Conservation (phyloP, 2,888 invertebrate species). For the Dolichopus griseipennis region DNA sequence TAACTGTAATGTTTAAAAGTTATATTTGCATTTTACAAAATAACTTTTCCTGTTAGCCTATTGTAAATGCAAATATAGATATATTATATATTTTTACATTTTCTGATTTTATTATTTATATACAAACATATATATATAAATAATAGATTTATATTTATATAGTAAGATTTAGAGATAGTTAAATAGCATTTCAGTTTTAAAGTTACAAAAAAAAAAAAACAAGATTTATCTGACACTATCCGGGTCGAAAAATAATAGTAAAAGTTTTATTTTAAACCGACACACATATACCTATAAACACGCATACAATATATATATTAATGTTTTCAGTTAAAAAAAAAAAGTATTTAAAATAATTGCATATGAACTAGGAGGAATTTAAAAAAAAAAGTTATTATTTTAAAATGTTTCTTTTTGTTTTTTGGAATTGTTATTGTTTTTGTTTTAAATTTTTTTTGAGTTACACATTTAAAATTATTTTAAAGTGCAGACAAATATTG, state of each 20-base stretch:
- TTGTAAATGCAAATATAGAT: too few relatives aligned
- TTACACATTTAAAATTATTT: too few relatives aligned
- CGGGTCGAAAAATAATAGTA: background rate
- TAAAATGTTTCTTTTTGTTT: too few relatives aligned
- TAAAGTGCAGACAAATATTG: too few relatives aligned
- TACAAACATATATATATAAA: background rate
- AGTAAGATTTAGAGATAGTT: background rate
- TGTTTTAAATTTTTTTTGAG: too few relatives aligned
- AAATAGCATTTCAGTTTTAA: background rate
- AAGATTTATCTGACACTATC: conserved; percentile 1
- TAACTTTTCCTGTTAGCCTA: too few relatives aligned
- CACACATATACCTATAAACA: background rate
- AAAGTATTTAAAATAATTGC: background rate
- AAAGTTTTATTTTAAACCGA: background rate
- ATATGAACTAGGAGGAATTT: background rate
- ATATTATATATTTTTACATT: too few relatives aligned
- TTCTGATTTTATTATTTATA: too few relatives aligned
- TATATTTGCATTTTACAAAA: background rate
- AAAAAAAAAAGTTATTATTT: background rate
- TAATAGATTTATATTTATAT: background rate
- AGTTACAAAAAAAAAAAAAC: background rate
- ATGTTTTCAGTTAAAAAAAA: background rate
- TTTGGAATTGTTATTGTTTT: too few relatives aligned
- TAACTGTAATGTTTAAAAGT: background rate
- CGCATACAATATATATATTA: background rate